Evolutionary conservation across 2,888 invertebrate genomes (phyloP), one percentile per base, ranked within the genome.

Genomic region (Drosophila macrospina): DNA sequence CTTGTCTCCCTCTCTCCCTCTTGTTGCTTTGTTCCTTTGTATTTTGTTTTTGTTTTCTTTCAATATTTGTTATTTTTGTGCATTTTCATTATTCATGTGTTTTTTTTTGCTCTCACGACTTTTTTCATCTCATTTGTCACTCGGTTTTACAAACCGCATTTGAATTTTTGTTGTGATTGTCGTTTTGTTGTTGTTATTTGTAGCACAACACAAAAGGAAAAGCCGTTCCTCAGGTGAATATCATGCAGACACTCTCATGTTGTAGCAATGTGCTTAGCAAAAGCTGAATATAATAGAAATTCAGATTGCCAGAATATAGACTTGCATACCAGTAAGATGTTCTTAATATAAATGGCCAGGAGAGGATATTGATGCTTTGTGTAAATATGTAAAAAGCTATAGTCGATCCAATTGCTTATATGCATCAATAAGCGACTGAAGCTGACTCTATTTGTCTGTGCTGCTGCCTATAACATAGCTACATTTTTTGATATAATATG

Each of bases 181-280:
- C 41, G 60, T 57, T 59, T 41, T 39, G 37, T 80, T 81, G 82
- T 80, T 57, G 65, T 50, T 48, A 51, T 60, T 79, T 84, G 75
- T 86, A 94, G 94, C 94, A 86, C 93, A 93, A 92, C 93, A 93
- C 90, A 94, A 93, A 90, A 91, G 93, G 93, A 94, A 93, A 92
- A 91, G 91, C 80, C 93, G 92, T 91, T 70, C 62, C 69, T 69
- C 92, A 92, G 92, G 92, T 92, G 91, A 92, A 83, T 91, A 86
- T 78, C 76, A 68, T 42, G 48, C 57, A 47, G 37, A 39, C 54
- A 37, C 30, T 47, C 41, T 3, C 15, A 16, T 47, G 10, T 15
- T 8, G 32, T 5, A 13, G 32, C 37, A 47, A 61, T 16, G 26
- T 20, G 20, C 3, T 20, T 2, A 20, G 3, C 20, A 20, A 20